phyloP scores from a whole-genome alignment of 2,888 invertebrate species.

The Callimorpha dominula region DNA sequence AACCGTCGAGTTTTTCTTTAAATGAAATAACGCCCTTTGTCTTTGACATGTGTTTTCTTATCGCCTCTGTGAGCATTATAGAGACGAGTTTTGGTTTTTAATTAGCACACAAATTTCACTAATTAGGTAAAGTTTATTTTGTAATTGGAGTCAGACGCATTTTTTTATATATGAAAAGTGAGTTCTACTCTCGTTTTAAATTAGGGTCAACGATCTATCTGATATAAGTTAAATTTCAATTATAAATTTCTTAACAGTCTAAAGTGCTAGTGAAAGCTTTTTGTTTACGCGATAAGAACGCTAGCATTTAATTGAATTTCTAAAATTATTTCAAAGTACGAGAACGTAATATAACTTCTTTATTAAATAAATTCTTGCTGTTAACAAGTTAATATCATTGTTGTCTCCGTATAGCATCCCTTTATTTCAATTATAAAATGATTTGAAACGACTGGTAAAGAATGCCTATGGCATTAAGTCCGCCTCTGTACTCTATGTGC shows the following conservation, averaged over 20 bases:
- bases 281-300: not conserved
- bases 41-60: conserved; percentile 33
- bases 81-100: conserved; percentile 4
- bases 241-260: not conserved
- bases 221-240: not conserved
- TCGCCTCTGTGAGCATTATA: conserved; percentile 20
- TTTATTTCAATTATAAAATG: not conserved
- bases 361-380: not conserved
- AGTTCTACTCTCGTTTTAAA: not conserved
- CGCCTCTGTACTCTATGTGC: too few relatives aligned
- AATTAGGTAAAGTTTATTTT: not conserved
- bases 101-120: not conserved
- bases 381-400: not conserved
- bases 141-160: not conserved
- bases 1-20: conserved; percentile 32
- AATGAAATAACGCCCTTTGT: conserved; percentile 37
- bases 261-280: not conserved
- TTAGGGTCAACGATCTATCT: not conserved
- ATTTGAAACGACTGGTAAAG: too few relatives aligned
- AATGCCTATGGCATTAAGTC: too few relatives aligned
- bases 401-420: not conserved
- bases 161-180: not conserved
- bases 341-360: not conserved
- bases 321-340: not conserved
- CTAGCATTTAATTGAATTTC: not conserved